Conservation (phyloP, 2,888 invertebrate genomes). For the Baronia brevicornis region DNA sequence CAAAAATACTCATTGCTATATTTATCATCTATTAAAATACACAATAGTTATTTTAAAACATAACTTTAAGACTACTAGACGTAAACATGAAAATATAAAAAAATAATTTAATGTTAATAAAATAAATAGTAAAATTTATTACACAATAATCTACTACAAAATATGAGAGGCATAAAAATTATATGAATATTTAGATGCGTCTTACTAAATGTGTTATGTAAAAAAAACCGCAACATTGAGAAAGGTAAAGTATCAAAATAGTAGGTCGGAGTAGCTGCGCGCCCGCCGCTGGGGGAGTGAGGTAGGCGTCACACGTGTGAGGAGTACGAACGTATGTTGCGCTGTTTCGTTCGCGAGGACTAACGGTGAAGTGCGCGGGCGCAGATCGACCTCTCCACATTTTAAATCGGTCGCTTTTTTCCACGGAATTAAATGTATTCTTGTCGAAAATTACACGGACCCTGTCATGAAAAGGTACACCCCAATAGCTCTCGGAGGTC, state of each 20-base stretch:
- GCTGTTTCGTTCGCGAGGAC: constrained; percentile 25
- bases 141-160: too few species aligned
- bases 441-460: constrained; percentile 27
- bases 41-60: too few species aligned
- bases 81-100: too few species aligned
- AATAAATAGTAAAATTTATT: too few species aligned
- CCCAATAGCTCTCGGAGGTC: too few species aligned
- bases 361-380: constrained; percentile 54
- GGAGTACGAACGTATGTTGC: constrained; percentile 32
- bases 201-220: constrained; percentile 1
- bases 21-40: too few species aligned
- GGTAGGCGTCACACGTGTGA: constrained; percentile 54
- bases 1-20: too few species aligned
- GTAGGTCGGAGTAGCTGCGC: constrained; percentile 30
- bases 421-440: constrained; percentile 39
- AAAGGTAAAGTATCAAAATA: constrained; percentile 52
- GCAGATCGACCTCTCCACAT: constrained; percentile 44
- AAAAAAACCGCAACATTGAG: constrained; percentile 14
- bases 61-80: too few species aligned
- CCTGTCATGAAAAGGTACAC: background rate
- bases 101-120: too few species aligned
- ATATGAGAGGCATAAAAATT: too few species aligned
- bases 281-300: constrained; percentile 47
- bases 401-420: constrained; percentile 29
- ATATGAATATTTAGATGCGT: background rate